A percentile compares a stretch with the other conserved stretches of the same genome.
These are phyloP conservation scores for Uria aalge DNA, from an alignment of 2,113 vertebrate genomes.

Conservation along the genomic window DNA sequence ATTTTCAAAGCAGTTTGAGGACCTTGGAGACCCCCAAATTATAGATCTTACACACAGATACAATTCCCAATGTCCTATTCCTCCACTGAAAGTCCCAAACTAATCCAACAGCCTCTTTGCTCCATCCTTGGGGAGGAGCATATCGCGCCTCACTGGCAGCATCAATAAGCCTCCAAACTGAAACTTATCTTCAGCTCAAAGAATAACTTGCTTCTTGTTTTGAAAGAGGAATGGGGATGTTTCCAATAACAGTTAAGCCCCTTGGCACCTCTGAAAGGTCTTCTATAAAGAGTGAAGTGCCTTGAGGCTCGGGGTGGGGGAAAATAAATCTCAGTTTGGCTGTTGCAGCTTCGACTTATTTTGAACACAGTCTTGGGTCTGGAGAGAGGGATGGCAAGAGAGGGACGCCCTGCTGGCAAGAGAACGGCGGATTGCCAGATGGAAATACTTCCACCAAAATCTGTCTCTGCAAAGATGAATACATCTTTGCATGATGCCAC, in stretches of 20 bases:
- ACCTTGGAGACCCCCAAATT: background rate
- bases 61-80: background rate
- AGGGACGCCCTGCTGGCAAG: background rate
- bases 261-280: background rate
- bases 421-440: fast-evolving
- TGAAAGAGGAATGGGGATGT: background rate
- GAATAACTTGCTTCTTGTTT: background rate
- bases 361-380: background rate
- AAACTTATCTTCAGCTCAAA: background rate
- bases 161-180: background rate
- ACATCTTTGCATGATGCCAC: background rate
- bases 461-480: background rate
- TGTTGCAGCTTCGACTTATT: background rate
- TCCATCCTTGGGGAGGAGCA: background rate
- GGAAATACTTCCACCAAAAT: background rate
- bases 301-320: background rate
- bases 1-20: background rate
- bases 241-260: background rate
- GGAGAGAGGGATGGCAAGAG: background rate
- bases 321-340: background rate
- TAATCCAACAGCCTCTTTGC: background rate
- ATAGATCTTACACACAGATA: background rate
- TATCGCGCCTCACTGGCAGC: fast-evolving
- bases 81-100: background rate
- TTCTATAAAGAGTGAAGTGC: background rate